phyloP scores from a whole-genome alignment of 2,888 invertebrate species.

The Cataglyphis cursor region DNA sequence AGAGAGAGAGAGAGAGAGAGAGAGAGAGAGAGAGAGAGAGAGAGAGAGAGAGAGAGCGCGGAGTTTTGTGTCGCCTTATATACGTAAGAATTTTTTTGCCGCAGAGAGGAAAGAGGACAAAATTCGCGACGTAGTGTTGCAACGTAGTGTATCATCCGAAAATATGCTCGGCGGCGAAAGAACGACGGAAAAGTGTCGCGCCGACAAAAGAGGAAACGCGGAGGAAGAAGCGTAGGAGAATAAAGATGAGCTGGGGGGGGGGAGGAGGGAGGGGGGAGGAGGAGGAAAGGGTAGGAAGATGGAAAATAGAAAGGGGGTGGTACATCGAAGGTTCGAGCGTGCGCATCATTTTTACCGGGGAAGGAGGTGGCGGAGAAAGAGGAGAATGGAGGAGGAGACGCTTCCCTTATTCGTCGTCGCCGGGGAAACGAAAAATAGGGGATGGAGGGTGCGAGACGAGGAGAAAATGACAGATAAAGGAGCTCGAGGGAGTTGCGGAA shows the following conservation, averaged over 20 bases:
- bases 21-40: background rate
- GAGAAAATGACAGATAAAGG: slow-evolving; percentile 77
- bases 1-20: slow-evolving; percentile 1
- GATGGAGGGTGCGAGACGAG: slow-evolving; percentile 72
- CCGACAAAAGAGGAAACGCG: slow-evolving; percentile 68
- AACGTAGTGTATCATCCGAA: slow-evolving; percentile 64
- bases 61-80: slow-evolving; percentile 62
- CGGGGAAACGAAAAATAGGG: slow-evolving; percentile 74
- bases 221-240: slow-evolving; percentile 29
- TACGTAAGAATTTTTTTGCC: slow-evolving; percentile 11
- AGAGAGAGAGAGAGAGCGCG: slow-evolving; percentile 22
- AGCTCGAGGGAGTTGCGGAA: slow-evolving; percentile 74
- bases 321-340: slow-evolving; percentile 71
- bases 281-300: slow-evolving; percentile 60
- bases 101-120: slow-evolving; percentile 21
- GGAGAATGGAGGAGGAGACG: slow-evolving; percentile 69
- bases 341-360: slow-evolving; percentile 78
- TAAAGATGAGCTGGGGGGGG: slow-evolving; percentile 2
- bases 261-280: background rate
- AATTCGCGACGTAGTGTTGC: slow-evolving; percentile 6
- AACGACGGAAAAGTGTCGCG: slow-evolving; percentile 77
- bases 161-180: slow-evolving; percentile 75
- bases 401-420: slow-evolving; percentile 78
- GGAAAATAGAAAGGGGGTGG: slow-evolving; percentile 63
- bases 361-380: slow-evolving; percentile 54